Percentiles rank a stretch among this genome's conserved stretches.
Conservation (phyloP, 2,113 vertebrate species). For the Spilogale gracilis region DNA sequence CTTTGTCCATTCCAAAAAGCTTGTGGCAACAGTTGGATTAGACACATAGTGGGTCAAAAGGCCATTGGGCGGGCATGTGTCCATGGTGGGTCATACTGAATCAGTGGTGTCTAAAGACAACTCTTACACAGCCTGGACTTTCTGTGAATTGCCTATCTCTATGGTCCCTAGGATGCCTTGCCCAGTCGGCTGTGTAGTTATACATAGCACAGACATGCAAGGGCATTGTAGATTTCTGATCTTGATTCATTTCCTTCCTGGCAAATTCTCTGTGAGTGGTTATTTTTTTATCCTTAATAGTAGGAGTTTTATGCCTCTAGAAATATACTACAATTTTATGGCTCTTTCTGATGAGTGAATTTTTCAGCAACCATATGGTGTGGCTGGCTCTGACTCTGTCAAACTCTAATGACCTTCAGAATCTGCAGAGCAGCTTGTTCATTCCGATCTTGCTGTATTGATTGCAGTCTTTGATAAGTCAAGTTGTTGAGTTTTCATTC, state of each 20-base stretch:
- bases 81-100: neutral
- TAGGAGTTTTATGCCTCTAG: conserved; percentile 66
- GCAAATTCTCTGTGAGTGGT: conserved; percentile 64
- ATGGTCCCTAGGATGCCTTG: no score
- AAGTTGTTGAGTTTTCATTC: conserved; percentile 67
- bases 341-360: conserved; percentile 66
- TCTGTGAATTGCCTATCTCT: neutral
- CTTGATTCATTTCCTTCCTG: conserved; percentile 63
- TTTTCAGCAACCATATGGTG: conserved; percentile 74
- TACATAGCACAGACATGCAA: neutral
- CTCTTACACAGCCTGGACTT: neutral
- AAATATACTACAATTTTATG: conserved; percentile 65
- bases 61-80: fast-evolving
- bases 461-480: conserved; percentile 65
- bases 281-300: conserved; percentile 65
- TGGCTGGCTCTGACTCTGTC: conserved; percentile 56
- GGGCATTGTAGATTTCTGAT: conserved; percentile 43
- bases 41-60: neutral
- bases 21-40: neutral
- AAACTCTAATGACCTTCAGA: conserved; percentile 37
- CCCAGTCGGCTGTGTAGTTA: neutral
- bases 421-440: conserved; percentile 57
- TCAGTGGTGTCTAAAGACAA: neutral
- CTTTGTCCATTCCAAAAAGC: conserved; percentile 23
- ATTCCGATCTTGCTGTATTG: conserved; percentile 2